Conservation (phyloP, 2,888 invertebrate genomes). For the Platerodrilus igneus region DNA sequence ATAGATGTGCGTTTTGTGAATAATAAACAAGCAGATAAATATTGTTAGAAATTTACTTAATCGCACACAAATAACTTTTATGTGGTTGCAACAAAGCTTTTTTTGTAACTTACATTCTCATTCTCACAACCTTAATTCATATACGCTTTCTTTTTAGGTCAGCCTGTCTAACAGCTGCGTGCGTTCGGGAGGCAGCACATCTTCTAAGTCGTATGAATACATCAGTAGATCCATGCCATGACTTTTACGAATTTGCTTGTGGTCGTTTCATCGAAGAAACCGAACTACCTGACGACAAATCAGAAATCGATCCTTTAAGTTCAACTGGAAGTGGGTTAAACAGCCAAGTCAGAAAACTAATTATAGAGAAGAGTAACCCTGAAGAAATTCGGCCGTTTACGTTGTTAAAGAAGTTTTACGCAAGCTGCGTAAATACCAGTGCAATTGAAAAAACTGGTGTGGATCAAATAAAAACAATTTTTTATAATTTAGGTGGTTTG, state of each 20-base stretch:
- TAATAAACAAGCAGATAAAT: too few species aligned
- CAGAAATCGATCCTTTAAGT: conserved; percentile 70
- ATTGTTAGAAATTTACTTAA: too few species aligned
- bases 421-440: conserved; percentile 82
- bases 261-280: conserved; percentile 68
- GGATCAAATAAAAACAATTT: conserved; percentile 64
- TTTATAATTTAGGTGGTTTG: conserved; percentile 83
- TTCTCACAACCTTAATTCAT: too few species aligned
- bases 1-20: too few species aligned
- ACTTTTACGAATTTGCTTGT: conserved; percentile 77
- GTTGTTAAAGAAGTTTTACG: conserved; percentile 77
- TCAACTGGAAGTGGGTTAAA: conserved; percentile 68
- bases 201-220: conserved; percentile 67
- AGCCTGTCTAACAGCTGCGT: conserved; percentile 57
- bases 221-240: conserved; percentile 70
- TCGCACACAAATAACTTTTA: too few species aligned
- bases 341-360: conserved; percentile 64
- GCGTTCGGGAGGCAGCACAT: conserved; percentile 74
- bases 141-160: too few species aligned
- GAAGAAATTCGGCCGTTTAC: conserved; percentile 65
- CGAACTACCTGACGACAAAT: conserved; percentile 76
- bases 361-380: conserved; percentile 59
- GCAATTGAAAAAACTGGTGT: conserved; percentile 75
- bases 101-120: too few species aligned
- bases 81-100: too few species aligned